phyloP scores from a whole-genome alignment of 2,888 invertebrate genomes.

The Thyatira batis region DNA sequence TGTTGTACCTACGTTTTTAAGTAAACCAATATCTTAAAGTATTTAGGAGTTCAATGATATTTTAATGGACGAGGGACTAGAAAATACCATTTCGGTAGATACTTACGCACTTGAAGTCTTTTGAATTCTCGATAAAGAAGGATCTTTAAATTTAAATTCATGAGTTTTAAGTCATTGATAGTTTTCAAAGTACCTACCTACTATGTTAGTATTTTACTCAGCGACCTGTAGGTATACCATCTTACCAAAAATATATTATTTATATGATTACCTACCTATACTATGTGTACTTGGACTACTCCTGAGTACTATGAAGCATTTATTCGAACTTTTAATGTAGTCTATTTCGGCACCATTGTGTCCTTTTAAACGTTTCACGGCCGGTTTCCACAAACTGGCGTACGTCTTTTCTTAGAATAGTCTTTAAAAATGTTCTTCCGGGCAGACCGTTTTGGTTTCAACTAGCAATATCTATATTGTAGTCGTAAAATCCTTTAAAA shows the following conservation, averaged over 20 bases:
- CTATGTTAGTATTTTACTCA: too few species aligned
- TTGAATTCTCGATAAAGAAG: neutral
- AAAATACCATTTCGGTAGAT: neutral
- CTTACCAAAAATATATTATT: too few species aligned
- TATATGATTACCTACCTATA: too few species aligned
- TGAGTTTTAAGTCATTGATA: too few species aligned
- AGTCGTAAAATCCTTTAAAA: neutral
- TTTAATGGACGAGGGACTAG: slow-evolving; percentile 23
- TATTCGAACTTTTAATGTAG: neutral
- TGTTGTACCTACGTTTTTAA: slow-evolving; percentile 54
- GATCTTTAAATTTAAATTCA: neutral
- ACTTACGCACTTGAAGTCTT: neutral
- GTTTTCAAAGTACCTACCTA: too few species aligned
- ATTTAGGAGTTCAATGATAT: slow-evolving; percentile 33
- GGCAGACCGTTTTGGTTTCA: neutral
- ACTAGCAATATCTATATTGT: neutral
- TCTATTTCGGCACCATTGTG: slow-evolving; percentile 9
- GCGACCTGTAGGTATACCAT: too few species aligned
- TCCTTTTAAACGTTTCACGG: slow-evolving; percentile 19
- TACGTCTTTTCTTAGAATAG: slow-evolving; percentile 24
- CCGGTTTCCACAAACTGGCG: slow-evolving; percentile 22
- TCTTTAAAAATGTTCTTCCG: slow-evolving; percentile 8
- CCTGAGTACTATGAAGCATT: neutral
- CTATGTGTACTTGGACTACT: too few species aligned
- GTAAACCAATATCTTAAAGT: slow-evolving; percentile 52